These are phyloP conservation scores for Streblospio benedicti DNA, from an alignment of 1,140 invertebrate species.

Conservation along the genomic window DNA sequence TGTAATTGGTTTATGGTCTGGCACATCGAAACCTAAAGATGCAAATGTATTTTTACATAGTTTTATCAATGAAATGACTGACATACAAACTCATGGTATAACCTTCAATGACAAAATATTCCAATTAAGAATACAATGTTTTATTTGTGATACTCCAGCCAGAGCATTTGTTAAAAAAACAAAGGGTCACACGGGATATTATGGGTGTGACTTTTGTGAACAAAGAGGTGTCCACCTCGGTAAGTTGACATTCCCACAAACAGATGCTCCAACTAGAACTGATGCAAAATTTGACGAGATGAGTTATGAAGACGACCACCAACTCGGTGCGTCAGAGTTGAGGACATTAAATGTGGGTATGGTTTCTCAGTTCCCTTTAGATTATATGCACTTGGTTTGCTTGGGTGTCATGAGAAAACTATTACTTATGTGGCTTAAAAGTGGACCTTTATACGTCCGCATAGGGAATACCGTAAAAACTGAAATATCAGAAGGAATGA, in stretches of 20 bases:
- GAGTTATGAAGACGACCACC: background rate
- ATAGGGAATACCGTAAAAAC: background rate
- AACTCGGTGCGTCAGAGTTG: background rate
- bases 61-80: slow-evolving; percentile 13
- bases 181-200: slow-evolving; percentile 13
- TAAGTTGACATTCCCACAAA: slow-evolving; percentile 7
- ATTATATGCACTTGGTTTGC: background rate
- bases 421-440: background rate
- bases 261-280: background rate
- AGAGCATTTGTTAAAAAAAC: slow-evolving; percentile 13
- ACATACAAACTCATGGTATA: slow-evolving; percentile 6
- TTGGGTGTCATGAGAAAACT: background rate
- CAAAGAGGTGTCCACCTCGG: slow-evolving; percentile 7
- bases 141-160: slow-evolving; percentile 20
- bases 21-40: slow-evolving; percentile 9
- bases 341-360: background rate
- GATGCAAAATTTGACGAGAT: background rate
- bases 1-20: slow-evolving; percentile 16
- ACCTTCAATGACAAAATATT: background rate
- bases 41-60: slow-evolving; percentile 1
- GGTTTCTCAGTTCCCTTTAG: background rate
- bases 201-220: slow-evolving; percentile 12
- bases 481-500: background rate
- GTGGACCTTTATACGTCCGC: background rate
- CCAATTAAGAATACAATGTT: slow-evolving; percentile 2